Evolutionary conservation across 2,113 vertebrate species (phyloP).

Genomic region (Pipa parva): DNA sequence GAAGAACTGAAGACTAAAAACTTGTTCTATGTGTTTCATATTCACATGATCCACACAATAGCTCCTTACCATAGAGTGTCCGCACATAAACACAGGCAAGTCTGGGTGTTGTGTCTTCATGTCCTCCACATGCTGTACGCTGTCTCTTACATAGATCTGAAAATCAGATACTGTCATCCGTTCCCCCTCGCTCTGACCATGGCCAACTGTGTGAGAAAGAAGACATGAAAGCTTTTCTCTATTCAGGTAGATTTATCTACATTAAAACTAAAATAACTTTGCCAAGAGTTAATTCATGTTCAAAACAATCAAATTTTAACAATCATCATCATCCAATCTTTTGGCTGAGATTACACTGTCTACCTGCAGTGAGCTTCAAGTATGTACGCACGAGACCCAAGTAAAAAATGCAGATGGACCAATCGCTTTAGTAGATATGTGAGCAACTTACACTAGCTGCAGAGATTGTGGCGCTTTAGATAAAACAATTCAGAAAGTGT

Average conservation of each 20-base stretch:
- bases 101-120: constrained; percentile 74
- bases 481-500: too few species aligned
- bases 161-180: constrained; percentile 89
- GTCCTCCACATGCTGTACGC: constrained; percentile 83
- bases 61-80: constrained; percentile 89
- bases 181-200: constrained; percentile 92
- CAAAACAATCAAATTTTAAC: too few species aligned
- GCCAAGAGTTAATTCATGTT: not conserved
- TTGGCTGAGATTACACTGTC: too few species aligned
- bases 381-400: too few species aligned
- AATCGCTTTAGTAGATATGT: too few species aligned
- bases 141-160: constrained; percentile 84
- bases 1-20: not conserved
- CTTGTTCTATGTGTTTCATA: not conserved
- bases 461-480: too few species aligned
- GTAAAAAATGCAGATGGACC: too few species aligned
- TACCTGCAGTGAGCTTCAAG: too few species aligned
- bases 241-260: not conserved
- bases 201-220: constrained; percentile 72
- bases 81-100: constrained; percentile 84
- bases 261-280: not conserved
- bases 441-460: too few species aligned
- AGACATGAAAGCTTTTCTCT: not conserved
- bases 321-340: too few species aligned
- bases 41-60: not conserved